Conservation (phyloP, 1,140 invertebrate species). For the Meloidogyne floridensis region DNA sequence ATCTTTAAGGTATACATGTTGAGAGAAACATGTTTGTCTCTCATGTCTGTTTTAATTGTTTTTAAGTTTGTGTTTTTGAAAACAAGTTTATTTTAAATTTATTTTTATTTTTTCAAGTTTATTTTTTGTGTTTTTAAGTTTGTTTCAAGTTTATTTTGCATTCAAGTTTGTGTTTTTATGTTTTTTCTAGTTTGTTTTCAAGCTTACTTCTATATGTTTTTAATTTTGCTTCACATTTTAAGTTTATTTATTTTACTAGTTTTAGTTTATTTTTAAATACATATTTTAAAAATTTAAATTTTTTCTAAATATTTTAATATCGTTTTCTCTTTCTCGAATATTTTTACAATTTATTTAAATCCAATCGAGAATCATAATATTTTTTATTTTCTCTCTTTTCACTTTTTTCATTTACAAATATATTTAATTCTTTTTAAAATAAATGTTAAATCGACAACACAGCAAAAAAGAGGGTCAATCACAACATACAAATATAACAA, state of each 20-base stretch:
- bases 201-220: not conserved
- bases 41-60: not conserved
- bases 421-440: constrained; percentile 5
- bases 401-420: not conserved
- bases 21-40: not conserved
- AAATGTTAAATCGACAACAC: not conserved
- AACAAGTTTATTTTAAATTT: not conserved
- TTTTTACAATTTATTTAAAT: not conserved
- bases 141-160: not conserved
- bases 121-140: not conserved
- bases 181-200: not conserved
- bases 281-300: not conserved
- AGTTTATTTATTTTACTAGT: too few relatives aligned
- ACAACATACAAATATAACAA: not conserved
- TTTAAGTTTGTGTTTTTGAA: not conserved
- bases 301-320: too few relatives aligned
- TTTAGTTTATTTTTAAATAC: not conserved
- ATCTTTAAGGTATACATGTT: too few relatives aligned
- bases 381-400: not conserved
- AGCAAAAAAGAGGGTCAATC: not conserved
- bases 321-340: not conserved
- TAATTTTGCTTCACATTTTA: not conserved
- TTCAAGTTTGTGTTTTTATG: not conserved
- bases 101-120: not conserved
- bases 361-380: not conserved